Evolutionary conservation across 2,797 vertebrate genomes (phyloP), one percentile per base, ranked within the genome.

Genomic region (Ciconia nigra): DNA sequence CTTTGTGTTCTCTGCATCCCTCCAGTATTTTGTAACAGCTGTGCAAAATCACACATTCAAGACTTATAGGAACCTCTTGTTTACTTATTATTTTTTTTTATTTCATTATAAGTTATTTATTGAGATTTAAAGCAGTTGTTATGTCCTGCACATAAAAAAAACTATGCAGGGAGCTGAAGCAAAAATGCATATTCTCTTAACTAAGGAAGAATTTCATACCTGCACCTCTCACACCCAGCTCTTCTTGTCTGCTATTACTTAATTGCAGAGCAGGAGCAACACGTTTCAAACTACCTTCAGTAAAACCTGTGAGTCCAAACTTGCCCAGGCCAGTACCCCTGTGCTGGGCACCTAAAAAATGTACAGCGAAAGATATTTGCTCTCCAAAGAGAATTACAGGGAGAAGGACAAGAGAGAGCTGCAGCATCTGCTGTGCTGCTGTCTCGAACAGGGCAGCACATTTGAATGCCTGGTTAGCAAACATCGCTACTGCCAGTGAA

Each of bases 301-400:
- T 21, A 46, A 69, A 80, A 55, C 9, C 16, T 51, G 25, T 5
- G 25, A 22, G 29, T 19, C 9, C 29, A 33, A 6, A 15, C 29
- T 18, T 31, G 18, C 33, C 37, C 51, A 29, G 26, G 11, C 28
- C 1, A 3, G 51, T 33, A 8, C 17, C 17, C 9, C 16, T 18
- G 3, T 29, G 58, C 66, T n/a, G 44, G 58, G 42, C 35, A 55
- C 66, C 15, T 28, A 12, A 52, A 62, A 63, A 33, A 8, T 2
- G 11, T 8, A 0, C n/a, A 54, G 51, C 1, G 8, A 10, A 20
- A 58, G 35, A 1, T 13, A 3, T 33, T 20, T 66, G n/a, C 6
- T 41, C 26, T 41, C 46, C 35, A 28, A 41, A 54, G 67, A 22
- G 12, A 52, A 28, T 5, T 11, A 5, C 18, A 5, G n/a, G 8